Conservation (phyloP, 2,888 invertebrate species). For the Amiota minor region DNA sequence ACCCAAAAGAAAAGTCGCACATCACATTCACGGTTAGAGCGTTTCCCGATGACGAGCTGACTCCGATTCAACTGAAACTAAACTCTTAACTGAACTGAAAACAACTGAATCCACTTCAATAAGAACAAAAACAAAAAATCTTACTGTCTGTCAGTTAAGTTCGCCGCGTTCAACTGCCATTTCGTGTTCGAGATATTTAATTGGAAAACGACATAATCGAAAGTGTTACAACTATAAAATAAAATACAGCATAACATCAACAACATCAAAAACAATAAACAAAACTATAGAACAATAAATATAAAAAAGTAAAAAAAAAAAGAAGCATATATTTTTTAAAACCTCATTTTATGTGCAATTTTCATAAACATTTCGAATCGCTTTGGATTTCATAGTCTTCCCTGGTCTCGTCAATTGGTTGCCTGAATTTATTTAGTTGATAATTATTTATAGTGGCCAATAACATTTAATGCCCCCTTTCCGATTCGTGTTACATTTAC, state of each 20-base stretch:
- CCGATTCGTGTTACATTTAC: neutral
- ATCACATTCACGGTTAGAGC: constrained; percentile 70
- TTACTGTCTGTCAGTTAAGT: neutral
- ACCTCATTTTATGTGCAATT: constrained; percentile 42
- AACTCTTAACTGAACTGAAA: neutral
- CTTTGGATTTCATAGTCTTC: constrained; percentile 6
- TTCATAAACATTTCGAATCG: constrained; percentile 49
- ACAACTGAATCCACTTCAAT: constrained; percentile 35
- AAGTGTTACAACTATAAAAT: constrained; percentile 62
- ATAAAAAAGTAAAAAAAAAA: constrained; percentile 13
- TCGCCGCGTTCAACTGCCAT: constrained; percentile 23
- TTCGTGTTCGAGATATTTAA: constrained; percentile 44
- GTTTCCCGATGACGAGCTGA: constrained; percentile 68
- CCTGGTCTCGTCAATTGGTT: constrained; percentile 21
- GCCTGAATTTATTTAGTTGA: constrained; percentile 40
- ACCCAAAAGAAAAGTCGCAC: constrained; percentile 71
- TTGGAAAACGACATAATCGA: constrained; percentile 36
- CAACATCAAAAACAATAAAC: constrained; percentile 40
- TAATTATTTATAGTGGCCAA: constrained; percentile 47
- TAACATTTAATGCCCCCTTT: constrained; percentile 38
- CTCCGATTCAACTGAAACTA: constrained; percentile 42
- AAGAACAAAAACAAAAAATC: neutral
- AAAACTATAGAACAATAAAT: constrained; percentile 6
- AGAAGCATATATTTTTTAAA: neutral
- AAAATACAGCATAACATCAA: constrained; percentile 33